Base-by-base conservation (phyloP, 2,888 invertebrate species). In the Patella depressa region DNA sequence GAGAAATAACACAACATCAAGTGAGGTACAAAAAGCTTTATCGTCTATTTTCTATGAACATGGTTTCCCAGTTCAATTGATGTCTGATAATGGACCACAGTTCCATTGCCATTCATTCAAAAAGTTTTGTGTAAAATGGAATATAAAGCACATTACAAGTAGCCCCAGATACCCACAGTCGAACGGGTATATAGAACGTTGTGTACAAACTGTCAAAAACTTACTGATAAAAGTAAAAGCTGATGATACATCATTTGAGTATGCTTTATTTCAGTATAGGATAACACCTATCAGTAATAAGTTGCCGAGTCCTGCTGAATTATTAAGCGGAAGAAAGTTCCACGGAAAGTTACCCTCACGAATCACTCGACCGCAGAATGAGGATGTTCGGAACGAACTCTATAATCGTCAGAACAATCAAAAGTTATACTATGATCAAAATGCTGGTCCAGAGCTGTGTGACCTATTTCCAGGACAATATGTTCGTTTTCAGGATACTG, bases 41-140 rank as follows among this genome's bases (percentile, higher is more conserved):
- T 19, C 24, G 19, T 24, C 9, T 7, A 65, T 65, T 19, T 65
- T 65, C 24, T 65, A 65, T 65, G 65, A 65, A 24, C 65, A 65
- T 65, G 65, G 65, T 65, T 65, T 65, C 19, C 65, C 65, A 11
- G 24, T n/a, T 65, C 14, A 65, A 19, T 19, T 65, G 24, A 65
- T 19, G 65, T 65, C 65, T 65, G 65, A 65, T 24, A 65, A 65
- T 24, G 65, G 65, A 19, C 65, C 19, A n/a, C 65, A 65, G 24
- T 65, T 65, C 24, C n/a, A 24, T 3, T 19, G 65, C 14, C 65
- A 65, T 24, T 65, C 65, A 65, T 65, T 65, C 65, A 65, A 19
- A 24, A 65, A 11, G 9, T 65, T 65, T 65, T 65, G 65, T 65
- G n/a, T 24, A 65, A 65, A 11, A 19, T 65, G 65, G 65, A 65